phyloP scores from a whole-genome alignment of 2,797 vertebrate genomes.

The Cossypha heuglini region DNA sequence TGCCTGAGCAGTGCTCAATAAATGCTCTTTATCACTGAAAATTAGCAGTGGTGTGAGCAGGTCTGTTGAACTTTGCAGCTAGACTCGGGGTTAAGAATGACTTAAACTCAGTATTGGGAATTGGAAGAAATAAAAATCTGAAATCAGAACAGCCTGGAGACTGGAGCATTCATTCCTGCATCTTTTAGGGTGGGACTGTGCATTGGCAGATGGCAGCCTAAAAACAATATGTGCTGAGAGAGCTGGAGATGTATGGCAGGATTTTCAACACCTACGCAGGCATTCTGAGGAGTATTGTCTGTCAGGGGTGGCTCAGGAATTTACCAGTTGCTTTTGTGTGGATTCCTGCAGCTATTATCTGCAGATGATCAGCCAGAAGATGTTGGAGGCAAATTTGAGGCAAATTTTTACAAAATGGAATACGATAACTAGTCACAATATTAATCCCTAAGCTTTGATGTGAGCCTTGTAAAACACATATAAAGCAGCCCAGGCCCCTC shows the following conservation, averaged over 20 bases:
- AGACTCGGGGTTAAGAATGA: neutral
- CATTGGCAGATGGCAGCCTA: slow-evolving; percentile 41
- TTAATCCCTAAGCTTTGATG: slow-evolving; percentile 50
- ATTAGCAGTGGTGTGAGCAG: neutral
- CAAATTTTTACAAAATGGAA: slow-evolving; percentile 48
- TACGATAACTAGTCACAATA: slow-evolving; percentile 37
- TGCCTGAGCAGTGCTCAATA: neutral
- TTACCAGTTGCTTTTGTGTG: slow-evolving; percentile 16
- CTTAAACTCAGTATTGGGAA: neutral
- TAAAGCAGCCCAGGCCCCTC: neutral
- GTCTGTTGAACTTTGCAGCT: neutral
- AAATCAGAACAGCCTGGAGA: neutral
- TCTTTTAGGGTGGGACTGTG: slow-evolving; percentile 29
- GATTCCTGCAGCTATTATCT: slow-evolving; percentile 49
- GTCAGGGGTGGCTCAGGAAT: slow-evolving; percentile 29
- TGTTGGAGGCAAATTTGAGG: slow-evolving; percentile 46
- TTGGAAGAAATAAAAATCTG: neutral
- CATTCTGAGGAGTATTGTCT: slow-evolving; percentile 6
- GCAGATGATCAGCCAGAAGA: neutral
- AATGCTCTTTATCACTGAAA: neutral
- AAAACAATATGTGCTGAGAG: slow-evolving; percentile 50
- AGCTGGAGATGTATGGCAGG: slow-evolving; percentile 54
- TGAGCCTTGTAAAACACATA: slow-evolving; percentile 29
- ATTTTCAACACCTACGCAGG: slow-evolving; percentile 32
- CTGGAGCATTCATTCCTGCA: neutral